Base-by-base conservation (phyloP, 2,888 invertebrate species). In the Gymnosoma rotundatum region DNA sequence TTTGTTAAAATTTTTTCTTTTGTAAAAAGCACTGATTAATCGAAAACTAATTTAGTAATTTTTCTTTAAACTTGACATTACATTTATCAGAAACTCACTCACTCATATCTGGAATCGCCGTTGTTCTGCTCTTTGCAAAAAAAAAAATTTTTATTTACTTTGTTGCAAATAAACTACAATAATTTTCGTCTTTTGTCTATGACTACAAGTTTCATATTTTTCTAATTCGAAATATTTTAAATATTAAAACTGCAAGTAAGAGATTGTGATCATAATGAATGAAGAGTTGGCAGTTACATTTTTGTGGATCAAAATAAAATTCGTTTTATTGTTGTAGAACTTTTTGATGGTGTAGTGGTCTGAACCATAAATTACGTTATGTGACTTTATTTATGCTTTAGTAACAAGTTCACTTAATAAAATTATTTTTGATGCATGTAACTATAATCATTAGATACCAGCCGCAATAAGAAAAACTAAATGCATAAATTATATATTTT, bases 361-460 rank as follows among this genome's bases (percentile, higher is more conserved):
- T 48, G 45, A 7, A 48, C 16, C 63, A 83, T 72, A 70, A 75
- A 81, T 70, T 58, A 70, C 64, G 73, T 16, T 67, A 66, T 74
- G 21, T 45, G 52, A 54, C 72, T 75, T 79, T 66, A 79, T 78
- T 78, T 70, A 70, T 75, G 75, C 60, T 54, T 61, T 61, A 79
- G 76, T 79, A 79, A 79, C 52, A 54, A 75, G 60, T 56, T 75
- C 70, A 83, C 75, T 72, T 83, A 66, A 83, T 79, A 66, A 72
- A 64, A 83, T 83, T 75, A 66, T 75, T 75, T 52, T 38, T 52
- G 64, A 64, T 72, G 74, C 56, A 64, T 56, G 54, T 64, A 74
- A 64, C 63, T 48, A 63, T 45, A 78, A 70, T 78, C 78, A 78
- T 69, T 70, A 78, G 36, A 78, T 63, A 78, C 70, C 78, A 78